Percentiles rank a stretch among this genome's conserved stretches.
Evolutionary conservation across 2,113 vertebrate genomes (phyloP).

Genomic region (Gracilinanus agilis): DNA sequence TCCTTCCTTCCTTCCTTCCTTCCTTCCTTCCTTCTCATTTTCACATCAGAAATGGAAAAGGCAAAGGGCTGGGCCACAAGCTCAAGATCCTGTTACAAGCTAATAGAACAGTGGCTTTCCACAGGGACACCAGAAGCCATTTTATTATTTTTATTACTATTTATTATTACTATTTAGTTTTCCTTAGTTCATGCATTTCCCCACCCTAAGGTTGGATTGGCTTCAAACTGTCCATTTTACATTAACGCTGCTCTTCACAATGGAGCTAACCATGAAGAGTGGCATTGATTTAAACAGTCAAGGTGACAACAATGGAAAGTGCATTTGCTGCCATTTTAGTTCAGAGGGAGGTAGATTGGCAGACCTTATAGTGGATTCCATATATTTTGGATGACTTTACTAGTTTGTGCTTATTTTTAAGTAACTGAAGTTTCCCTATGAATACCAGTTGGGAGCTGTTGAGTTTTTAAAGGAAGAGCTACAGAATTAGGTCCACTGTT

Average conservation of each 20-base stretch:
- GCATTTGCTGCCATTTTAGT: background rate
- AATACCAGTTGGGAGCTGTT: background rate
- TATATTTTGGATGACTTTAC: background rate
- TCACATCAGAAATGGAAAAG: constrained; percentile 15
- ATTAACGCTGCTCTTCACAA: background rate
- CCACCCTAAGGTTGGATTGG: background rate
- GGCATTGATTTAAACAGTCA: constrained; percentile 6
- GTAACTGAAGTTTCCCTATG: constrained; percentile 29
- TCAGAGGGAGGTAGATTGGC: background rate
- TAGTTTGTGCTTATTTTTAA: constrained; percentile 40
- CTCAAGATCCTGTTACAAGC: background rate
- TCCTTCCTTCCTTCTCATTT: background rate
- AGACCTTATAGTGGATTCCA: background rate
- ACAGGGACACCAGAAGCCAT: background rate
- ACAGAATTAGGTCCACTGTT: background rate
- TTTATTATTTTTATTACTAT: no score
- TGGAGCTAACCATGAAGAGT: no score
- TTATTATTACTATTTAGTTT: no score
- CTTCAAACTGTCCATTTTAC: background rate
- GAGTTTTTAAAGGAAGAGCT: constrained; percentile 16
- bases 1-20: no score
- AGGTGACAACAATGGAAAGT: background rate
- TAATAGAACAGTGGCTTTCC: background rate
- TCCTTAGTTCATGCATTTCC: background rate
- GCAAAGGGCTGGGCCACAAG: background rate